Conservation (phyloP, 1,140 invertebrate genomes). For the Popillia japonica region DNA sequence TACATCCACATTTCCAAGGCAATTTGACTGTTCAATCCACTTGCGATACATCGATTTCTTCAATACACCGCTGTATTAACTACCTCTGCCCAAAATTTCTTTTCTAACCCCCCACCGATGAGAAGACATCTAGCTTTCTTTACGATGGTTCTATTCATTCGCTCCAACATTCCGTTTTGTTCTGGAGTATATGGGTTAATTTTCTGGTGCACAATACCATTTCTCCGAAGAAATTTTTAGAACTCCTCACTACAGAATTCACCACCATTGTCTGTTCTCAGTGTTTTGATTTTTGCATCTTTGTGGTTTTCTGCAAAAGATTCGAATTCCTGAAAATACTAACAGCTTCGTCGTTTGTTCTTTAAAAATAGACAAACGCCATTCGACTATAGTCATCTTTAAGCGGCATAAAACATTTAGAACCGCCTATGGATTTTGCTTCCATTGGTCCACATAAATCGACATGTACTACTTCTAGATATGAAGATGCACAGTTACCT, state of each 20-base stretch:
- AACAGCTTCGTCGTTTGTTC: too few relatives aligned
- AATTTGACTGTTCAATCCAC: constrained; percentile 18
- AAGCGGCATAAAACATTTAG: too few relatives aligned
- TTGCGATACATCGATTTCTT: constrained; percentile 52
- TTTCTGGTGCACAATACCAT: constrained; percentile 43
- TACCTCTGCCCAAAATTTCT: constrained; percentile 59
- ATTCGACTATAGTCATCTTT: too few relatives aligned
- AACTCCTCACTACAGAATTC: constrained; percentile 38
- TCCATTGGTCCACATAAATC: constrained; percentile 39
- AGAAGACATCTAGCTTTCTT: constrained; percentile 56
- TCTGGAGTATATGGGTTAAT: constrained; percentile 36
- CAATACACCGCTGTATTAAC: constrained; percentile 59
- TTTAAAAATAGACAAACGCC: too few relatives aligned
- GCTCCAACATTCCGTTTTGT: constrained; percentile 19
- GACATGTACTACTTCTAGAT: constrained; percentile 55
- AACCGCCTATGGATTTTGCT: too few relatives aligned
- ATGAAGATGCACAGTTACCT: constrained; percentile 37
- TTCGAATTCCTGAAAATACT: too few relatives aligned
- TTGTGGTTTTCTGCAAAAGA: too few relatives aligned
- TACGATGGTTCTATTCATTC: not conserved
- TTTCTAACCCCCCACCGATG: constrained; percentile 48
- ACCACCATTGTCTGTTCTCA: constrained; percentile 44
- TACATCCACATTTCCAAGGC: constrained; percentile 55
- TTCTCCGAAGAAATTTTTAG: constrained; percentile 19
- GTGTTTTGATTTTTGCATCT: constrained; percentile 41